Percentiles rank a stretch among this genome's conserved stretches.
Evolutionary conservation across 2,888 invertebrate genomes (phyloP).

Genomic region (Acronicta aceris): DNA sequence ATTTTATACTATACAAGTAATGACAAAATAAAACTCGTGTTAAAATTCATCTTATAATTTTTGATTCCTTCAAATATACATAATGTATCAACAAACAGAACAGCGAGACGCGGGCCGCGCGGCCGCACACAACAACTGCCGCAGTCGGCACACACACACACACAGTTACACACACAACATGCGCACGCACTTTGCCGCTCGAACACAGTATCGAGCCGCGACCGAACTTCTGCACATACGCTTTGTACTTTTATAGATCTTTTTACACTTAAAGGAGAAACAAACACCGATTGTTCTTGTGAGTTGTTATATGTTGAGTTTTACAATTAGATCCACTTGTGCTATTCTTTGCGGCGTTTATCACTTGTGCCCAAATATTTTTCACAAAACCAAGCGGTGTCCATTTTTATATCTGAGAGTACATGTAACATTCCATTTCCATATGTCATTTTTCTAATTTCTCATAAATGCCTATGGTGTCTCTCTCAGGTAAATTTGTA

Average conservation of each 20-base stretch:
- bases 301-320: constrained; percentile 23
- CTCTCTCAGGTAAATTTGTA: constrained; percentile 82
- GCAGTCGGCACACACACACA: constrained; percentile 45
- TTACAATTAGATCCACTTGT: constrained; percentile 7
- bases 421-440: constrained; percentile 68
- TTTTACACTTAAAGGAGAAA: constrained; percentile 58
- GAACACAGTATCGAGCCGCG: constrained; percentile 73
- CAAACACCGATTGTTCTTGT: constrained; percentile 61
- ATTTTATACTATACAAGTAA: too few species aligned
- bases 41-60: constrained; percentile 88
- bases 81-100: constrained; percentile 88
- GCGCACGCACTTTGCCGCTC: constrained; percentile 64
- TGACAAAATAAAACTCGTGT: constrained; percentile 64
- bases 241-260: constrained; percentile 80
- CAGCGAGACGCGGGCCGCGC: constrained; percentile 84
- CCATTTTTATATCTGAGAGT: constrained; percentile 67
- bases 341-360: neutral
- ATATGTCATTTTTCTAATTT: constrained; percentile 66
- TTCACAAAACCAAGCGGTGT: constrained; percentile 66
- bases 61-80: constrained; percentile 89
- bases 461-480: constrained; percentile 80
- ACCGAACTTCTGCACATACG: constrained; percentile 87
- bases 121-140: constrained; percentile 61
- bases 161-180: constrained; percentile 58
- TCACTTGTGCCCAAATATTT: constrained; percentile 7